A percentile compares a stretch with the other conserved stretches of the same genome.
Conservation (phyloP, 2,888 invertebrate genomes). For the Parnassius mnemosyne region DNA sequence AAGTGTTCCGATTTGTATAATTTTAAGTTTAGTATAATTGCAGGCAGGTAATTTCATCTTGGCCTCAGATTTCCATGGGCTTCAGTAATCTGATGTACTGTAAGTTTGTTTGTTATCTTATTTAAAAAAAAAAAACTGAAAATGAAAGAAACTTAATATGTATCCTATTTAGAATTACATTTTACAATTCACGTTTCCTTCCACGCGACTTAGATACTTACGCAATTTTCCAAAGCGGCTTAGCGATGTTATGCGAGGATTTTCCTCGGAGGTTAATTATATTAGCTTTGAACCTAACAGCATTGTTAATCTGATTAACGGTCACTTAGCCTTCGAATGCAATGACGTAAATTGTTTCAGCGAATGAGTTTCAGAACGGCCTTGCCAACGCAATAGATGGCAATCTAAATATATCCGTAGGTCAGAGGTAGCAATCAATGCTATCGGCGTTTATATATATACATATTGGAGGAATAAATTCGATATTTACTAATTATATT, state of each 20-base stretch:
- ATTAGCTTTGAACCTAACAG: slow-evolving; percentile 37
- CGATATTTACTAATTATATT: no score
- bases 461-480: no score
- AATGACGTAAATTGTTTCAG: slow-evolving; percentile 77
- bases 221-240: slow-evolving; percentile 24
- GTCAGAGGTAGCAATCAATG: slow-evolving; percentile 56
- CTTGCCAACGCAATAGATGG: slow-evolving; percentile 57
- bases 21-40: no score
- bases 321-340: slow-evolving; percentile 60
- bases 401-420: slow-evolving; percentile 69
- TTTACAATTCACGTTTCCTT: slow-evolving; percentile 6
- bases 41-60: no score
- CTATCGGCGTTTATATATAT: background rate
- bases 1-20: no score
- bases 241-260: slow-evolving; percentile 20
- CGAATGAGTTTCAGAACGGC: slow-evolving; percentile 62
- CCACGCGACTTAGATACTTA: slow-evolving; percentile 8
- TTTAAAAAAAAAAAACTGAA: background rate
- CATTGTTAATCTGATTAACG: slow-evolving; percentile 58
- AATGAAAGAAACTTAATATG: background rate
- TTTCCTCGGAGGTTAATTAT: slow-evolving; percentile 27
- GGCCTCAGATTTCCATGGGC: no score
- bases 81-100: no score
- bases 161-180: background rate
- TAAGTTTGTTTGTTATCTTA: no score